phyloP scores from a whole-genome alignment of 2,797 vertebrate genomes.

The Triplophysa yarkandensis region DNA sequence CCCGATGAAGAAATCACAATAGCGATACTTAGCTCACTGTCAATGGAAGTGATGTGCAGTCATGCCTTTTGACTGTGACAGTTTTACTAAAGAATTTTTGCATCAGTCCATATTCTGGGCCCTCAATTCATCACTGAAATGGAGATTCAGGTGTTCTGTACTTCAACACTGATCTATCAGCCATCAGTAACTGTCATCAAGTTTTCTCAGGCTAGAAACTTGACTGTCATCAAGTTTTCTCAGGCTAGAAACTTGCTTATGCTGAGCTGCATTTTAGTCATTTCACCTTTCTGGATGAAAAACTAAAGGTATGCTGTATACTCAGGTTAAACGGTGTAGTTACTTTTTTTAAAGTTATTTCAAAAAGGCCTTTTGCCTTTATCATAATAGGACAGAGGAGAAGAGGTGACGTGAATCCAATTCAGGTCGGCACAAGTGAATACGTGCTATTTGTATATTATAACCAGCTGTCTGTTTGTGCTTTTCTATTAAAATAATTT shows the following conservation, averaged over 20 bases:
- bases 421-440: too few species aligned
- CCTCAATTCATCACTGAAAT: not conserved
- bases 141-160: not conserved
- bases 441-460: too few species aligned
- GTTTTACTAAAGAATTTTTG: constrained; percentile 1
- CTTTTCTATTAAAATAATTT: too few species aligned
- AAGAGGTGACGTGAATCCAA: too few species aligned
- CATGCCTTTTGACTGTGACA: not conserved
- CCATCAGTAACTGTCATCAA: not conserved
- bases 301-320: not conserved
- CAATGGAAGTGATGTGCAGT: constrained; percentile 7
- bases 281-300: not conserved
- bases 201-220: not conserved
- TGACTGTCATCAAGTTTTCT: not conserved
- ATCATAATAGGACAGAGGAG: too few species aligned
- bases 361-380: too few species aligned
- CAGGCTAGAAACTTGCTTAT: not conserved
- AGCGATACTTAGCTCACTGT: not conserved
- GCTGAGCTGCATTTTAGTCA: not conserved
- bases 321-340: not conserved
- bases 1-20: constrained; percentile 21
- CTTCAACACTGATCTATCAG: not conserved
- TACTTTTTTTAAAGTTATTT: too few species aligned
- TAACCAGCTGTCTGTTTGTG: too few species aligned
- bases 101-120: not conserved